These are phyloP conservation scores for Thamnaconus septentrionalis DNA, from an alignment of 2,113 vertebrate species.

Conservation along the genomic window DNA sequence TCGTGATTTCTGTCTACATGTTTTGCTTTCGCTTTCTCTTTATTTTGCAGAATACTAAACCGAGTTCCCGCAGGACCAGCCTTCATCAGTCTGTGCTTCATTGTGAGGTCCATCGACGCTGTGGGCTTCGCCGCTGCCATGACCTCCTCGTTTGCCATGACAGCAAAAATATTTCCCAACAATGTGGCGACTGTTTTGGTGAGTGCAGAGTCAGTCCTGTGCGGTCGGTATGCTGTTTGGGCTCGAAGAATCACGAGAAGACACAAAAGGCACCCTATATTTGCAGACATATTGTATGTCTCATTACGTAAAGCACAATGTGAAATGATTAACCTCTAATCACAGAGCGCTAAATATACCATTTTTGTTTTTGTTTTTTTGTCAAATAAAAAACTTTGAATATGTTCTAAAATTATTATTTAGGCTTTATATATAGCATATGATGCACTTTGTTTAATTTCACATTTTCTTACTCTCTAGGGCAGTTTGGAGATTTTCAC, in stretches of 20 bases:
- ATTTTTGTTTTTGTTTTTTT: no score
- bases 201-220: conserved; percentile 61
- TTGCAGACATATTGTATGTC: conserved; percentile 15
- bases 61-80: conserved; percentile 73
- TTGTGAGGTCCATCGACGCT: conserved; percentile 87
- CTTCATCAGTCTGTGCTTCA: conserved; percentile 87
- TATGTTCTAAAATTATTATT: no score
- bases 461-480: conserved; percentile 65
- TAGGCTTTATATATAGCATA: no score
- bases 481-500: conserved; percentile 91
- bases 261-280: conserved; percentile 32
- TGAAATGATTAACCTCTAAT: not conserved
- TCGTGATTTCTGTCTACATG: no score
- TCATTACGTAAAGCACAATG: not conserved
- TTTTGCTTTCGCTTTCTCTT: not conserved
- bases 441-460: not conserved
- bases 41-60: conserved; percentile 82
- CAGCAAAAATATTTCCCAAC: conserved; percentile 87
- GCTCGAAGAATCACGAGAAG: conserved; percentile 32
- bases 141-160: conserved; percentile 86
- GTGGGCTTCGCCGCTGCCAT: conserved; percentile 85
- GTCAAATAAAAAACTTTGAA: no score
- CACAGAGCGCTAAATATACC: not conserved
- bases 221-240: conserved; percentile 47
- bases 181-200: conserved; percentile 94